phyloP scores from a whole-genome alignment of 2,113 vertebrate species.

The Hipposideros armiger region DNA sequence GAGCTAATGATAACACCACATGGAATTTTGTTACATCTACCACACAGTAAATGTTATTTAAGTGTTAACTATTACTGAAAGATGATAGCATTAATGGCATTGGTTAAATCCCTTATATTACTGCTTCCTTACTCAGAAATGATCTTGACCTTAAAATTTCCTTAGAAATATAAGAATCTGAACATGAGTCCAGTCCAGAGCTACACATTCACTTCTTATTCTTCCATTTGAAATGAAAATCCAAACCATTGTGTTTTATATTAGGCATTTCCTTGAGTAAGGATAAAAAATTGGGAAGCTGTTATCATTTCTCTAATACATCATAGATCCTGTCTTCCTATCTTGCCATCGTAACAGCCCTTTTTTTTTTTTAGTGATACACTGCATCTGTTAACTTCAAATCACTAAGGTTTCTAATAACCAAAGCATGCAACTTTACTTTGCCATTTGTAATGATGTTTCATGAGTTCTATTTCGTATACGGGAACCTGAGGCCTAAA shows the following conservation, averaged over 20 bases:
- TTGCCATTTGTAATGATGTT: neutral
- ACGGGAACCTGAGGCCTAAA: neutral
- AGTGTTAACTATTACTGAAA: slow-evolving; percentile 3
- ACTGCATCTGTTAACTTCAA: neutral
- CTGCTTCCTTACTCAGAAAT: slow-evolving; percentile 1
- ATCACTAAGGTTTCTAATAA: neutral
- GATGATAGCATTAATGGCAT: neutral
- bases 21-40: neutral
- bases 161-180: slow-evolving; percentile 41
- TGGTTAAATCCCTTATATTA: neutral
- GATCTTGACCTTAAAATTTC: neutral
- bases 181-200: neutral
- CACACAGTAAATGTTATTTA: neutral
- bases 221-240: slow-evolving; percentile 57
- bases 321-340: neutral
- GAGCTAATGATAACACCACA: neutral
- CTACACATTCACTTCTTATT: neutral
- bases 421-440: neutral
- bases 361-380: neutral
- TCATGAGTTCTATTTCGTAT: slow-evolving; percentile 14
- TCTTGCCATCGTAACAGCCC: neutral
- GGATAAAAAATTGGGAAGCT: neutral
- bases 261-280: neutral
- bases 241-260: slow-evolving; percentile 8
- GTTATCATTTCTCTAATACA: neutral